Base-by-base conservation (phyloP, 2,113 vertebrate species). In the Cepphus grylle region DNA sequence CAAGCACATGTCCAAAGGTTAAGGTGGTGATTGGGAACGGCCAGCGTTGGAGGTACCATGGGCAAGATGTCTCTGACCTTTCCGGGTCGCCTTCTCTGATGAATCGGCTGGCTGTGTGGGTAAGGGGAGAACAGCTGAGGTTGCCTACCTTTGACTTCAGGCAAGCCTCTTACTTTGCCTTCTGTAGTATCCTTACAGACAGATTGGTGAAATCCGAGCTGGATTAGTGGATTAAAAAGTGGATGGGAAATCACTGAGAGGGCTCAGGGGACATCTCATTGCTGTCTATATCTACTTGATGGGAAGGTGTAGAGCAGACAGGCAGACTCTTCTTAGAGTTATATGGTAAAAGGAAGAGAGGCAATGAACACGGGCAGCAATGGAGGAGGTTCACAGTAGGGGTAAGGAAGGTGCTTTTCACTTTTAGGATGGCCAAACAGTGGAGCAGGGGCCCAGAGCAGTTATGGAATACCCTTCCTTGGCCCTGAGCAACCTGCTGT, bases 301-400 rank as follows among this genome's bases (percentile, higher is more conserved):
- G 56, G 29, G 50, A 36, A 65, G 21, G 6, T 62, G 49, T 9
- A 32, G 17, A 70, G 29, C 17, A 70, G 47, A 50, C 8, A 61
- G 53, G 22, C 36, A 81, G 26, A 3, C 22, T 83, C 1, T 22
- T 79, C 19, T 66, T 13, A 21, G 40, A 22, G 9, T 21, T 49
- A 25, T 3, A 26, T 0, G 4, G 20, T 8, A 50, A 76, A 78
- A 88, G 15, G 36, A 63, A 15, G 18, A 52, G 53, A 49, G 9
- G 23, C 19, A 66, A 36, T 0, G 3, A 36, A n/a, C 6, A 8
- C 0, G 3, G 81, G 5, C 32, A 67, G 5, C n/a, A 47, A 3
- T 5, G 3, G n/a, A 53, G 67, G 53, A 90, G 17, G n/a, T 65
- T 61, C 1, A 0, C 12, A 58, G 42, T 3, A 5, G 8, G 6